These are phyloP conservation scores for Oceanites oceanicus DNA, from an alignment of 2,113 vertebrate species.

Conservation along the genomic window DNA sequence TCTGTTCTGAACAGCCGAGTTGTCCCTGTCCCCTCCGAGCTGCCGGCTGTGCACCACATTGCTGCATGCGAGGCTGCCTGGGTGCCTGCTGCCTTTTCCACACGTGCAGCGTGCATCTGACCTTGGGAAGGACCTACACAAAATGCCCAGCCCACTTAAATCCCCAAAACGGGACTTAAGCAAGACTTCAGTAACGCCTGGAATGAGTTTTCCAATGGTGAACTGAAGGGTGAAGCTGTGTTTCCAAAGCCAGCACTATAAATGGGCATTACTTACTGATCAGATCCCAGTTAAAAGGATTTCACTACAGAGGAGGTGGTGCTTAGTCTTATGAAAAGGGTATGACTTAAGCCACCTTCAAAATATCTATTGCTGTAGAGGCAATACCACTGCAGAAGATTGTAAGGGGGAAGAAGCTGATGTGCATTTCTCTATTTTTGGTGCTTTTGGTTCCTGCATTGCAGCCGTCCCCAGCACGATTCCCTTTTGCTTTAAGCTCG, in stretches of 20 bases:
- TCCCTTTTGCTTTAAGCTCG: background rate
- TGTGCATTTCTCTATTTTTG: background rate
- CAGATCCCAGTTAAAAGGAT: background rate
- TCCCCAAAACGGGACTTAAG: background rate
- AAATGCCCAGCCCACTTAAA: background rate
- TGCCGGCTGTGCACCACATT: background rate
- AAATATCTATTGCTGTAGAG: background rate
- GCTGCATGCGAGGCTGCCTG: fast-evolving
- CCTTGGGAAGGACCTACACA: background rate
- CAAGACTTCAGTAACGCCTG: background rate
- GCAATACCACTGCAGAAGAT: background rate
- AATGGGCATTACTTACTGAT: background rate
- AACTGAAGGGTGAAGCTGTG: background rate
- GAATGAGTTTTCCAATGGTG: background rate
- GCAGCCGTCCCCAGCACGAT: background rate
- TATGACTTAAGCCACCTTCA: background rate
- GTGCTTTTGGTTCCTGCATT: background rate
- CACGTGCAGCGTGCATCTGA: background rate
- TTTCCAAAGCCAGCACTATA: background rate
- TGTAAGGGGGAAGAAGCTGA: background rate
- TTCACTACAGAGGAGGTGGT: background rate
- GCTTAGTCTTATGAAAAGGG: background rate
- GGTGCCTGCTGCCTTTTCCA: background rate
- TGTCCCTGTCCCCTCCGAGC: background rate
- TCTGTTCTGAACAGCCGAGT: background rate